Conservation (phyloP, 1,140 invertebrate species). For the Tribolium madens region DNA sequence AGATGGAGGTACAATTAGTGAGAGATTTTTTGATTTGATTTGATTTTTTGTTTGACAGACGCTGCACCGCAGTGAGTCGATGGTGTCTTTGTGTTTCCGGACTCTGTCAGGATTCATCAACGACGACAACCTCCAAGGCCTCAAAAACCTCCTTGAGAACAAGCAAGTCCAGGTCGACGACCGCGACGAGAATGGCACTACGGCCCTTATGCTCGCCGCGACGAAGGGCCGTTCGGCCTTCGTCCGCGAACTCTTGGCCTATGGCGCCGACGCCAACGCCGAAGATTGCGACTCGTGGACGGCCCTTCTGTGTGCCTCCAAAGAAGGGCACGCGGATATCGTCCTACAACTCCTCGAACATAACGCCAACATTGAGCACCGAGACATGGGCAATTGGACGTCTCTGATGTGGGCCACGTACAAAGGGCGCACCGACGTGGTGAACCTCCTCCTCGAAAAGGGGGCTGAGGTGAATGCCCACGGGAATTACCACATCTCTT, state of each 20-base stretch:
- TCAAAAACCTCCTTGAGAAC: conserved; percentile 85
- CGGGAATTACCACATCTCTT: conserved; percentile 95
- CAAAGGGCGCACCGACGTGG: conserved; percentile 87
- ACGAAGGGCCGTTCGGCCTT: conserved; percentile 84
- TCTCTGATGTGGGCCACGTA: conserved; percentile 98
- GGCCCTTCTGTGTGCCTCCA: conserved; percentile 88
- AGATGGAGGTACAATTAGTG: background rate
- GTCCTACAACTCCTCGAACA: conserved; percentile 87
- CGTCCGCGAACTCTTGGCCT: conserved; percentile 84
- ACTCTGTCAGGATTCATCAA: conserved; percentile 83
- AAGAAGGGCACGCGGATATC: conserved; percentile 88
- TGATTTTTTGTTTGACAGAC: conserved; percentile 66
- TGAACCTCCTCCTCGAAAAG: conserved; percentile 84
- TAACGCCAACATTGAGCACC: conserved; percentile 88
- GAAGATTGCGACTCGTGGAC: conserved; percentile 96
- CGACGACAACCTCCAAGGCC: conserved; percentile 82
- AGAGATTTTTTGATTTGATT: background rate
- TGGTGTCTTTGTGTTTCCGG: conserved; percentile 86
- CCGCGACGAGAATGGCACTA: conserved; percentile 93
- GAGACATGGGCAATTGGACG: conserved; percentile 97
- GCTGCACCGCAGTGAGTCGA: conserved; percentile 80
- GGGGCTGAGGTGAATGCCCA: conserved; percentile 96
- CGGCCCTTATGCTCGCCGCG: conserved; percentile 90
- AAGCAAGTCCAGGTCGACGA: conserved; percentile 88
- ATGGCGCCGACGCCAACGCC: conserved; percentile 90